phyloP scores from a whole-genome alignment of 2,797 vertebrate genomes.

The Artibeus lituratus region DNA sequence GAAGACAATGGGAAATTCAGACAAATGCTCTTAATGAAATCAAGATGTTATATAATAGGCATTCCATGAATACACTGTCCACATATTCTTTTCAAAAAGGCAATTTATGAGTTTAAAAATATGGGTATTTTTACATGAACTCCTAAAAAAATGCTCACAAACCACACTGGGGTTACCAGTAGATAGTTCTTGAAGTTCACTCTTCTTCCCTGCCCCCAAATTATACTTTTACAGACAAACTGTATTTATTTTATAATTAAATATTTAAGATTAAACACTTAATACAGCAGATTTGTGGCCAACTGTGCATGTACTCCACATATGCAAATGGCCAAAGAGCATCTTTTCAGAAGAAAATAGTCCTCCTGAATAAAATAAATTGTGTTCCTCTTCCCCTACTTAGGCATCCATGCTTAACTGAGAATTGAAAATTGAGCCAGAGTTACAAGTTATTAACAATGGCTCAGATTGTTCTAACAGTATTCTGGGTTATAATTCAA shows the following conservation, averaged over 20 bases:
- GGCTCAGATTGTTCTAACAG: background rate
- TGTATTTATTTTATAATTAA: conserved; percentile 25
- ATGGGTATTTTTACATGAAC: background rate
- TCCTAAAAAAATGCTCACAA: conserved; percentile 33
- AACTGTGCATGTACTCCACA: background rate
- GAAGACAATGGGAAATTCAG: background rate
- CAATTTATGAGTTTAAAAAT: conserved; percentile 14
- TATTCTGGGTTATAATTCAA: background rate
- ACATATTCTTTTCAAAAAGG: background rate
- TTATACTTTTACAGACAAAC: background rate
- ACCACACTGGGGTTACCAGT: background rate
- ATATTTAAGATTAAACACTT: conserved; percentile 9
- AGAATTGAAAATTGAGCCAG: conserved; percentile 8
- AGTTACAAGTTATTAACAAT: background rate
- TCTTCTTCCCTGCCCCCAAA: background rate
- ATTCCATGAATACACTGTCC: background rate
- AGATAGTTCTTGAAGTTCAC: background rate
- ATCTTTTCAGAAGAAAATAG: conserved; percentile 34
- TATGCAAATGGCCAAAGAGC: background rate
- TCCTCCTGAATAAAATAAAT: background rate
- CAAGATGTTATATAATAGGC: background rate
- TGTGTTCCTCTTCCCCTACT: background rate
- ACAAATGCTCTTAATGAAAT: conserved; percentile 33
- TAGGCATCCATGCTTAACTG: background rate
- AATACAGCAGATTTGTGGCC: background rate